These are phyloP conservation scores for Tachysurus vachellii DNA, from an alignment of 2,113 vertebrate species.

Conservation along the genomic window DNA sequence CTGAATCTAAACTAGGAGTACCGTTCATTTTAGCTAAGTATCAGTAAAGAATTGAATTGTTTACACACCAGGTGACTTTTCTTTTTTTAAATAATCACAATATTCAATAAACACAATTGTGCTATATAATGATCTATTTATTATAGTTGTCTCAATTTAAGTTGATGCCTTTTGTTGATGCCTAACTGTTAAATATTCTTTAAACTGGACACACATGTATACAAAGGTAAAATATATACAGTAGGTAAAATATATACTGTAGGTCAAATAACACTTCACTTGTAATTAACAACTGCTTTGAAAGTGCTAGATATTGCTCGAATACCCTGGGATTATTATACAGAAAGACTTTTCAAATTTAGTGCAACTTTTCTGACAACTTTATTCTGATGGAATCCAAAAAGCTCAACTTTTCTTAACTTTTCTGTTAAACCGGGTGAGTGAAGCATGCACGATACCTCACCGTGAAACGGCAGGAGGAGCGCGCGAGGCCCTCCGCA, in stretches of 20 bases:
- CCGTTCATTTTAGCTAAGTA: neutral
- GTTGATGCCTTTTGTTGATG: neutral
- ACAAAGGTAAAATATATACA: neutral
- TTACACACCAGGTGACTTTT: neutral
- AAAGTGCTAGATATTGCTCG: no score
- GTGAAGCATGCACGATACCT: neutral
- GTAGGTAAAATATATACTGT: no score
- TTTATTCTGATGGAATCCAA: neutral
- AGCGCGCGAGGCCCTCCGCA: slow-evolving; percentile 55
- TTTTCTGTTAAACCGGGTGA: neutral
- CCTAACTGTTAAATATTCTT: neutral
- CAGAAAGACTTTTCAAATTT: neutral
- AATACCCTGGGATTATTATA: no score
- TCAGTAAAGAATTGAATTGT: neutral
- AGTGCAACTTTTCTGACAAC: neutral
- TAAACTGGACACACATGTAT: neutral
- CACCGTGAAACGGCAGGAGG: slow-evolving; percentile 66
- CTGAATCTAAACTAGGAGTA: neutral
- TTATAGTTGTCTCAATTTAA: neutral
- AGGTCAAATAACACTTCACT: no score
- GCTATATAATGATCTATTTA: neutral
- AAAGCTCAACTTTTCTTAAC: neutral
- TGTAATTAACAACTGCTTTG: no score
- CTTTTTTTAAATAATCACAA: neutral
- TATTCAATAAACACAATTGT: neutral